Conservation (phyloP, 2,888 invertebrate species). For the Habroteleia sp. region DNA sequence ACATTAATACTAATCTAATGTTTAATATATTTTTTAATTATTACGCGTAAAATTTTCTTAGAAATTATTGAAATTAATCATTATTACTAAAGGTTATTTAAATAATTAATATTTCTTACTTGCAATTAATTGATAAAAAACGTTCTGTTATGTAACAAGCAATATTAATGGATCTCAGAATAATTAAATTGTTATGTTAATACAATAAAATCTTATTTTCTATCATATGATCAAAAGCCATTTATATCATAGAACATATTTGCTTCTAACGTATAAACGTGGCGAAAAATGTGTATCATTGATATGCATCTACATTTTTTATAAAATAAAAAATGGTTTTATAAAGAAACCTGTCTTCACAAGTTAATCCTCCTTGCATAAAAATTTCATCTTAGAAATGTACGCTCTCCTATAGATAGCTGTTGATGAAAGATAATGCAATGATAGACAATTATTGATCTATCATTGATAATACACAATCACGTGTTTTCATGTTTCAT, state of each 20-base stretch:
- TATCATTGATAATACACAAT: constrained; percentile 55
- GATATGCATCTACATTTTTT: constrained; percentile 48
- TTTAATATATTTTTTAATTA: no score
- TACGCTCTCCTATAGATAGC: constrained; percentile 25
- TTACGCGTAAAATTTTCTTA: no score
- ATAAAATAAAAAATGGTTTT: constrained; percentile 25
- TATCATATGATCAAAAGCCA: constrained; percentile 17
- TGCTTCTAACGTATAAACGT: constrained; percentile 42
- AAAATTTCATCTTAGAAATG: constrained; percentile 36
- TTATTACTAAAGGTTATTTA: no score
- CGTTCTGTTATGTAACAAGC: no score
- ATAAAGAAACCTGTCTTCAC: constrained; percentile 53
- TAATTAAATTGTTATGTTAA: no score
- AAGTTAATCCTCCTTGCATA: constrained; percentile 45
- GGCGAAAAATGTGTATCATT: constrained; percentile 44
- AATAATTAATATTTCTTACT: no score
- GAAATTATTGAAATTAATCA: no score
- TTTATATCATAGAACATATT: constrained; percentile 16
- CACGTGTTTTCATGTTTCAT: constrained; percentile 57
- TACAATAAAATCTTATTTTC: constrained; percentile 1
- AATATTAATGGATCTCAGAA: no score
- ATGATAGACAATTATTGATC: constrained; percentile 60
- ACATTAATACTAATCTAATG: no score
- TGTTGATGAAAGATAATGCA: constrained; percentile 52
- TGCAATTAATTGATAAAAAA: no score